These are phyloP conservation scores for Cyprinus carpio DNA, from an alignment of 2,113 vertebrate species.

Conservation along the genomic window DNA sequence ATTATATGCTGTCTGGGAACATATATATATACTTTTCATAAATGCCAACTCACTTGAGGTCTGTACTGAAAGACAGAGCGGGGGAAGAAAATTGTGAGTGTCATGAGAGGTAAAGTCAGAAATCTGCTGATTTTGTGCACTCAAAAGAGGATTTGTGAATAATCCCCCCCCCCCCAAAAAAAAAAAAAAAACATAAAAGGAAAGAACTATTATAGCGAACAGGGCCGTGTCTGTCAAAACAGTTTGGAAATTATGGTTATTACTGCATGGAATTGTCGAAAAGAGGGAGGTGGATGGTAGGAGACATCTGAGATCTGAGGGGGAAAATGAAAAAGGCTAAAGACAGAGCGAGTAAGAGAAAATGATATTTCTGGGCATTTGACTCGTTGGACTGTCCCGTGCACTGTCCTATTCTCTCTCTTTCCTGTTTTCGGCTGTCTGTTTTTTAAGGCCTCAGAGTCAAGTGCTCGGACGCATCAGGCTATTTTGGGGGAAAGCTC, in stretches of 20 bases:
- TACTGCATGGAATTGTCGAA: neutral
- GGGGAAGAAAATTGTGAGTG: slow-evolving; percentile 10
- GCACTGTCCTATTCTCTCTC: neutral
- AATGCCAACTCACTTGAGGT: slow-evolving; percentile 27
- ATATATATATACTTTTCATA: slow-evolving; percentile 21
- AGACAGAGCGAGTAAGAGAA: neutral
- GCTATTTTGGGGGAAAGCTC: slow-evolving; percentile 31
- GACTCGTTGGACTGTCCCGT: neutral
- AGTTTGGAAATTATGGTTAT: neutral
- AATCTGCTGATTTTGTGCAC: slow-evolving; percentile 29
- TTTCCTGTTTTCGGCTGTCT: slow-evolving; percentile 20
- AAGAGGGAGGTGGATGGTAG: neutral
- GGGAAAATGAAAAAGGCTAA: neutral
- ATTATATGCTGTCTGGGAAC: slow-evolving; percentile 35
- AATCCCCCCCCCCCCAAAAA: neutral
- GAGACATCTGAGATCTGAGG: neutral
- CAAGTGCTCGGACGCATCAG: neutral
- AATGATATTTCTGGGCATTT: neutral
- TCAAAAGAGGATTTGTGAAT: neutral
- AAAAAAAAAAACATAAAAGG: neutral
- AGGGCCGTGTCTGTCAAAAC: slow-evolving; percentile 12
- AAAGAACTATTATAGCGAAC: slow-evolving; percentile 6
- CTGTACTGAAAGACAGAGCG: neutral
- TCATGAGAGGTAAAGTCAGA: slow-evolving; percentile 8
- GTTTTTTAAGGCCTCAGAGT: slow-evolving; percentile 15